These are phyloP conservation scores for Cryptocheilus praepositus DNA, from an alignment of 2,888 invertebrate species.

Conservation along the genomic window DNA sequence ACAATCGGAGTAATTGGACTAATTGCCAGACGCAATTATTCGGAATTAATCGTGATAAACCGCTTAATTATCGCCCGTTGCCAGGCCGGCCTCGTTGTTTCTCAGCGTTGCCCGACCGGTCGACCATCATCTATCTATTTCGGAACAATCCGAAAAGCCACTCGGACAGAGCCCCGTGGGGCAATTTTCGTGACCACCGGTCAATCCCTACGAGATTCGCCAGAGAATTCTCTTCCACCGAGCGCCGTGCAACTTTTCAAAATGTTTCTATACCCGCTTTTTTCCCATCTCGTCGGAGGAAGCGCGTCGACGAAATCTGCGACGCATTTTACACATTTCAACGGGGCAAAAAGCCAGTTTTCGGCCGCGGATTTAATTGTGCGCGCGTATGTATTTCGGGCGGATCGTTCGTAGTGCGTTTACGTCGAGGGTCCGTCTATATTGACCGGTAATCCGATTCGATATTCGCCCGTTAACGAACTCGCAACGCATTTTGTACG, in stretches of 20 bases:
- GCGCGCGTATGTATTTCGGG: no score
- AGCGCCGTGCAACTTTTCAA: not conserved
- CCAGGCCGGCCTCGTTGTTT: conserved; percentile 36
- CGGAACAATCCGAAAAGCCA: no score
- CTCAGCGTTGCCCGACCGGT: conserved; percentile 10
- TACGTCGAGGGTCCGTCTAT: not conserved
- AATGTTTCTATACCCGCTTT: no score
- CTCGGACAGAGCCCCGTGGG: conserved; percentile 16
- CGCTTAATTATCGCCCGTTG: conserved; percentile 56
- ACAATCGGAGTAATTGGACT: conserved; percentile 54
- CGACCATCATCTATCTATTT: no score
- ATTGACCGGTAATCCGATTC: conserved; percentile 5
- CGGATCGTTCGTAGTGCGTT: not conserved
- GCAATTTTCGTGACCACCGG: conserved; percentile 29
- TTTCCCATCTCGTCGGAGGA: no score
- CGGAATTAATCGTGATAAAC: conserved; percentile 64
- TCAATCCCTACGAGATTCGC: conserved; percentile 20
- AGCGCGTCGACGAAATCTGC: no score
- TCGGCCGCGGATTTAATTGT: no score
- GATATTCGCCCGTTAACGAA: conserved; percentile 19
- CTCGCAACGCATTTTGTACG: no score
- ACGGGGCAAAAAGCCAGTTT: no score
- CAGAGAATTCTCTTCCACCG: not conserved
- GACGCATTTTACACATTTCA: no score
- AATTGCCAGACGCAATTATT: conserved; percentile 61